phyloP scores from a whole-genome alignment of 2,113 vertebrate species.

The Syngnathus typhle region DNA sequence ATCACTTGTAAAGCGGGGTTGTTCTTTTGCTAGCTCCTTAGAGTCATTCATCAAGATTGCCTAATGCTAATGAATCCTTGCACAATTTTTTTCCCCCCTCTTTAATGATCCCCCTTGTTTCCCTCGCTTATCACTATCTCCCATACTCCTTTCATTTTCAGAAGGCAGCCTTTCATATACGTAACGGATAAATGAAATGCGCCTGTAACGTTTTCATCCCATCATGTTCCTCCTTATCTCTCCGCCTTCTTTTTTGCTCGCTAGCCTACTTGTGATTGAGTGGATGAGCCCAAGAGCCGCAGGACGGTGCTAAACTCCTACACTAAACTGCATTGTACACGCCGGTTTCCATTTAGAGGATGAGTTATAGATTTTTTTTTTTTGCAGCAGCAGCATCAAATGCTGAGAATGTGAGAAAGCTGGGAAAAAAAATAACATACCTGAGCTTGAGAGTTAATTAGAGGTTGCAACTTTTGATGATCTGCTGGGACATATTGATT shows the following conservation, averaged over 20 bases:
- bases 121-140: constrained; percentile 49
- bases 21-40: constrained; percentile 36
- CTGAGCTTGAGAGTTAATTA: constrained; percentile 34
- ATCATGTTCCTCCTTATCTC: constrained; percentile 41
- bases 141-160: constrained; percentile 48
- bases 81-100: constrained; percentile 28
- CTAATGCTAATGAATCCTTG: constrained; percentile 56
- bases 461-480: constrained; percentile 14
- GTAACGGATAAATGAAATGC: constrained; percentile 44
- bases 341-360: constrained; percentile 45
- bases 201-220: constrained; percentile 39
- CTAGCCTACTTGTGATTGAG: constrained; percentile 38
- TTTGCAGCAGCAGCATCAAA: constrained; percentile 1
- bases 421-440: constrained; percentile 23
- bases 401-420: constrained; percentile 30
- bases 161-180: constrained; percentile 45
- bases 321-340: constrained; percentile 26
- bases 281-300: constrained; percentile 30
- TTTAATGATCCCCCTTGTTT: constrained; percentile 55
- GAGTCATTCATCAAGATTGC: constrained; percentile 44
- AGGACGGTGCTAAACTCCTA: constrained; percentile 38
- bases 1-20: constrained; percentile 31
- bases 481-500: constrained; percentile 11
- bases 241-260: neutral
- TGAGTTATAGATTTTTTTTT: constrained; percentile 54